Evolutionary conservation across 2,113 vertebrate genomes (phyloP), one percentile per base, ranked within the genome.

Genomic region (Athene cunicularia): DNA sequence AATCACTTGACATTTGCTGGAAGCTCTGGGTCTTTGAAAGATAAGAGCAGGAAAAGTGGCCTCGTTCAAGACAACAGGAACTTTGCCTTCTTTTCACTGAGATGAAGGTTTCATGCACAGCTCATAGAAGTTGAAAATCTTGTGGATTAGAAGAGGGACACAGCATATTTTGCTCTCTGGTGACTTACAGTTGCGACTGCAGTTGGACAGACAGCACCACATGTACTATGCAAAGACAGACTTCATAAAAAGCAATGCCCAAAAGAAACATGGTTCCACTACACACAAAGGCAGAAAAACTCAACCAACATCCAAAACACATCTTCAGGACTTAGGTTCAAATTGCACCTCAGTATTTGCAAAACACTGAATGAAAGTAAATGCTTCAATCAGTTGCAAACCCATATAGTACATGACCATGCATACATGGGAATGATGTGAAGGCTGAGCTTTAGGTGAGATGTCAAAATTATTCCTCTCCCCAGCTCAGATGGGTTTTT

Each of bases 321-420:
- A 27, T 27, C 30, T 66, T 76, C 59, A 43, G 30, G 63, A 84
- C 59, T 70, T 3, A 1, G 33, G 17, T 18, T 74, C n/a, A 23
- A 81, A 53, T 3, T 33, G 13, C 4, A 58, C 1, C 52, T 80
- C 27, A 14, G 52, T 14, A 67, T 37, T 92, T 82, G 35, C 32
- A 32, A 71, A 87, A 23, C 0, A 6, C 9, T 41, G n/a, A 50
- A 41, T 37, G 9, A 35, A 67, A 71, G 17, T 8, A 39, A 63
- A 74, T 22, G 9, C 2, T 43, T 87, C 3, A 0, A 35, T 50
- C 55, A 32, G 37, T 11, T 77, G 19, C 43, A 62, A 62, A 56
- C 3, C 10, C 86, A 33, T 5, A 8, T 4, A 35, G 17, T 11
- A 7, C 26, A 1, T 0, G 12, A 33, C n/a, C 35, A 39, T 1